These are phyloP conservation scores for Monodelphis domestica DNA, from an alignment of 2,797 vertebrate species.

Conservation along the genomic window DNA sequence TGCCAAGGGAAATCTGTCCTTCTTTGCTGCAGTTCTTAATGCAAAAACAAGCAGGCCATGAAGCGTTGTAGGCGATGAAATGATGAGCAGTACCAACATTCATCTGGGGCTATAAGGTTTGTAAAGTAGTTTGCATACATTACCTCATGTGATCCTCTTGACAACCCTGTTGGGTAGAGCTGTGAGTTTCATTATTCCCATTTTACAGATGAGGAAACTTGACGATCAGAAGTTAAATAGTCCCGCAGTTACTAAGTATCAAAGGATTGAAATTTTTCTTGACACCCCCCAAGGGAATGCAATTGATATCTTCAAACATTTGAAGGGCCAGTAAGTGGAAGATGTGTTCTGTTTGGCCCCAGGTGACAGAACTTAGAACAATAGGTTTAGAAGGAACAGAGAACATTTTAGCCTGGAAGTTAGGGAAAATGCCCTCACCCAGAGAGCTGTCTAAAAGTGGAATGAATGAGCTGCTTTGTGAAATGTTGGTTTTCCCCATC, in stretches of 20 bases:
- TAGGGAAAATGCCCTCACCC: neutral
- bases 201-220: neutral
- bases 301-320: neutral
- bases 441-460: neutral
- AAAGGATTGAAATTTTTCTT: neutral
- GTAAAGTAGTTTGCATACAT: neutral
- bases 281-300: neutral
- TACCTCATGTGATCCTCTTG: neutral
- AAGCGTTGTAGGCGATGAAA: neutral
- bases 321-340: neutral
- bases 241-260: neutral
- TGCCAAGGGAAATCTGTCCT: neutral
- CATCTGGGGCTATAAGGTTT: neutral
- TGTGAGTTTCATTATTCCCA: neutral
- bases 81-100: neutral
- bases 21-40: neutral
- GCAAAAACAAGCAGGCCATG: constrained; percentile 5
- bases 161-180: neutral
- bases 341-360: neutral
- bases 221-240: neutral
- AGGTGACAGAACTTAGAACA: neutral
- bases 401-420: neutral
- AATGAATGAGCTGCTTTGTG: neutral
- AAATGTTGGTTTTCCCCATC: neutral
- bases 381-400: neutral